Percentiles rank a stretch among this genome's conserved stretches.
phyloP scores from a whole-genome alignment of 2,113 vertebrate genomes.

The Oreochromis aureus region DNA sequence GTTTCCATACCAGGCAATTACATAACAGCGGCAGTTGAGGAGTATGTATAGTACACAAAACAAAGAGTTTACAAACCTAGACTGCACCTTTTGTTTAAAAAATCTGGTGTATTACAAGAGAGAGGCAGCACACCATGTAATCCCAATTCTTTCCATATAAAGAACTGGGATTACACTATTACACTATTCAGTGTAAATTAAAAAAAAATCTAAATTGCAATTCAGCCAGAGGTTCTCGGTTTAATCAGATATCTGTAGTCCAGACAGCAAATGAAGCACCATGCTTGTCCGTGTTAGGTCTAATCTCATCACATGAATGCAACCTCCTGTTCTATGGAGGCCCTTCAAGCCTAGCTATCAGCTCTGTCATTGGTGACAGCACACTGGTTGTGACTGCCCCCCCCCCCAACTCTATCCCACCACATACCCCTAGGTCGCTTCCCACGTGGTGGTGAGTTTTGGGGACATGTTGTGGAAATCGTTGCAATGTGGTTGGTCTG shows the following conservation, averaged over 20 bases:
- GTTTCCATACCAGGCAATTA: neutral
- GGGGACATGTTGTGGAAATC: neutral
- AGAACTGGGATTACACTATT: neutral
- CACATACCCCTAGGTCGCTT: neutral
- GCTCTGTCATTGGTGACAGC: neutral
- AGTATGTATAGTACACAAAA: neutral
- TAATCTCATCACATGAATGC: slow-evolving; percentile 28
- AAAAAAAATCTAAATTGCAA: neutral
- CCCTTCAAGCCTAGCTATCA: neutral
- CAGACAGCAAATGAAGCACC: slow-evolving; percentile 15
- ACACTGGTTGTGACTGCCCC: neutral
- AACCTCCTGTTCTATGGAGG: neutral
- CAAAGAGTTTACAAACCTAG: neutral
- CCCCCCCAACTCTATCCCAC: neutral
- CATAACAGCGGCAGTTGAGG: neutral
- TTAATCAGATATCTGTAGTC: slow-evolving; percentile 7
- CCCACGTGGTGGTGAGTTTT: neutral
- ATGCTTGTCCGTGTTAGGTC: neutral
- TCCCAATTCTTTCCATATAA: neutral
- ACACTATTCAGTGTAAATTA: neutral
- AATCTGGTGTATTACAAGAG: neutral
- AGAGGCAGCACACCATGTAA: neutral
- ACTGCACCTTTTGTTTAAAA: neutral
- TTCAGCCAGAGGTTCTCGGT: neutral
- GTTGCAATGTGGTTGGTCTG: neutral